Evolutionary conservation across 2,888 invertebrate genomes (phyloP).

Genomic region (Limnephilus marmoratus): DNA sequence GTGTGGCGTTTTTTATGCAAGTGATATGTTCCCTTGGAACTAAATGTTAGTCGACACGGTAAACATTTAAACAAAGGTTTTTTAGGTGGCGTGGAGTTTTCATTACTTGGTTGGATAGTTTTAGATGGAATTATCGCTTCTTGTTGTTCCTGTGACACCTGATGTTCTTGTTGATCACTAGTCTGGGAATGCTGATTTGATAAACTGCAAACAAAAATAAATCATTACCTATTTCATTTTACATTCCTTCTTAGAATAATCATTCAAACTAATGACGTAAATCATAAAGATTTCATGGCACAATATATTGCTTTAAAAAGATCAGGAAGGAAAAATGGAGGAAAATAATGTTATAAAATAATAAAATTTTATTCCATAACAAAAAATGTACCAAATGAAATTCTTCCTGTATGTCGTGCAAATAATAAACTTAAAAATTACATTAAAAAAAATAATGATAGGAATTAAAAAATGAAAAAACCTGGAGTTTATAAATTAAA

Average conservation of each 20-base stretch:
- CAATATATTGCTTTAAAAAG: no score
- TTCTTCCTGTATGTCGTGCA: no score
- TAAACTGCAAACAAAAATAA: slow-evolving; percentile 28
- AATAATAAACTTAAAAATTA: no score
- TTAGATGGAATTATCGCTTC: slow-evolving; percentile 11
- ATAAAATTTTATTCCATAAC: no score
- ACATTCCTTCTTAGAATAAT: not conserved
- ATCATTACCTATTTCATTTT: not conserved
- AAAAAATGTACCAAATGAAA: no score
- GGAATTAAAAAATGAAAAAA: no score
- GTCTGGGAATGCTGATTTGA: slow-evolving; percentile 42
- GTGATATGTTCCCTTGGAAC: slow-evolving; percentile 42
- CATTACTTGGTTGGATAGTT: slow-evolving; percentile 3
- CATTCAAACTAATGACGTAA: not conserved
- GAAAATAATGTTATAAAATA: no score
- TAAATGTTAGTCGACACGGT: slow-evolving; percentile 57
- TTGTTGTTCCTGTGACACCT: slow-evolving; percentile 17
- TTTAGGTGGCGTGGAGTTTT: not conserved
- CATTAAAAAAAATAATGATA: no score
- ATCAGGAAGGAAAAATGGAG: no score
- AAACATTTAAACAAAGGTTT: slow-evolving; percentile 56
- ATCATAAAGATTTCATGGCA: not conserved
- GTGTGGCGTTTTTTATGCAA: slow-evolving; percentile 55
- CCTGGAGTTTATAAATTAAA: no score
- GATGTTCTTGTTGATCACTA: not conserved